Base-by-base conservation (phyloP, 2,888 invertebrate genomes). In the Ditylenchus weischeri region DNA sequence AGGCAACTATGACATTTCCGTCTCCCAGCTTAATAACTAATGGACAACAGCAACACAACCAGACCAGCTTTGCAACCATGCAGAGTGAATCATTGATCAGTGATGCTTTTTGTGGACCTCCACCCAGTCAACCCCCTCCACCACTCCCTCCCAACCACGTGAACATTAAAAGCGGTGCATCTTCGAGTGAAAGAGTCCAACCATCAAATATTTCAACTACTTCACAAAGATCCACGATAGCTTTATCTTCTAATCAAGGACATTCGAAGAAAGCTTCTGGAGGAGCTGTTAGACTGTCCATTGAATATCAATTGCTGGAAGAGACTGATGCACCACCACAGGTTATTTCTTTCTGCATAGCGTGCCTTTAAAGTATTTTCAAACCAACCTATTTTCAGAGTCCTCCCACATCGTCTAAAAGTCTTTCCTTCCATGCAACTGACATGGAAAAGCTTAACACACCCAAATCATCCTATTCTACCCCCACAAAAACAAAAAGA, bases 261-360 rank as follows among this genome's bases (percentile, higher is more conserved):
- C 64, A 49, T 64, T 35, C 60, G 23, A 65, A 64, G 43, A 71
- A 66, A 51, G 23, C 60, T 43, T 70, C 70, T 19, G 54, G 23
- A 54, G 54, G 54, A 21, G 64, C 65, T 19, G 54, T 49, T 15
- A 70, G 69, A 3, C 65, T 69, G 19, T 69, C 74, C n/a, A 74
- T 74, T 57, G 71, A 69, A 50, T 74, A 74, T 62, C 72, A 77
- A 35, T 58, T 76, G 35, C 62, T 74, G 50, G 75, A 74, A 38
- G 74, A 74, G 60, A 74, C 66, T 36, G 76, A 69, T 29, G 66
- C 60, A 11, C 74, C 73, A 18, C 71, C 67, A 35, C 67, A 67
- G 59, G 43, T 35, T 19, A 43, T 43, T 43, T 29, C 2, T 29
- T 29, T 29, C 2, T 29, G 29, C 29, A 4, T 29, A 29, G 29